A percentile compares a stretch with the other conserved stretches of the same genome.
phyloP scores from a whole-genome alignment of 2,113 vertebrate species.

The Stercorarius parasiticus region DNA sequence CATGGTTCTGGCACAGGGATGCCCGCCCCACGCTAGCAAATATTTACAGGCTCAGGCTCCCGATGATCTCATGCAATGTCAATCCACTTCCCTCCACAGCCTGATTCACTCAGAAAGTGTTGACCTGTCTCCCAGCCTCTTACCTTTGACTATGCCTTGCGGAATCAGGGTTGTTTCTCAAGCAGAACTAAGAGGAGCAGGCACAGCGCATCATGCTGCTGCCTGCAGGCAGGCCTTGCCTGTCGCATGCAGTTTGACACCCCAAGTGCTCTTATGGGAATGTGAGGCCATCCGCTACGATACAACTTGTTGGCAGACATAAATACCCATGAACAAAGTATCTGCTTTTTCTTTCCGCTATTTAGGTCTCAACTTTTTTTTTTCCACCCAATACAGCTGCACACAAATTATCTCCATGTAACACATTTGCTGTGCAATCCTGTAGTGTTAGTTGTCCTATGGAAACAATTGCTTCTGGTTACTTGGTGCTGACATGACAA shows the following conservation, averaged over 20 bases:
- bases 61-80: neutral
- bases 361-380: neutral
- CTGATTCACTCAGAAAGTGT: neutral
- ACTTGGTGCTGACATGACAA: conserved; percentile 42
- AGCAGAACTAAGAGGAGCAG: conserved; percentile 10
- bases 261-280: neutral
- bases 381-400: neutral
- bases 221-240: neutral
- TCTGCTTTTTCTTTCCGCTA: neutral
- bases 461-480: conserved; percentile 35
- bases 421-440: conserved; percentile 6
- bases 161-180: neutral
- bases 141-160: neutral
- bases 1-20: neutral
- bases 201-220: neutral
- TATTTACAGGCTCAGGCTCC: neutral
- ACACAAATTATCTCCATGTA: conserved; percentile 19
- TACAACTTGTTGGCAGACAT: neutral
- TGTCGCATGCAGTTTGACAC: neutral
- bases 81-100: neutral
- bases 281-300: neutral
- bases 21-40: neutral
- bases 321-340: neutral
- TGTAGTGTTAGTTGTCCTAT: neutral
- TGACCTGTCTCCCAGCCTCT: neutral